phyloP scores from a whole-genome alignment of 2,888 invertebrate genomes.

The Habroteleia sp. region DNA sequence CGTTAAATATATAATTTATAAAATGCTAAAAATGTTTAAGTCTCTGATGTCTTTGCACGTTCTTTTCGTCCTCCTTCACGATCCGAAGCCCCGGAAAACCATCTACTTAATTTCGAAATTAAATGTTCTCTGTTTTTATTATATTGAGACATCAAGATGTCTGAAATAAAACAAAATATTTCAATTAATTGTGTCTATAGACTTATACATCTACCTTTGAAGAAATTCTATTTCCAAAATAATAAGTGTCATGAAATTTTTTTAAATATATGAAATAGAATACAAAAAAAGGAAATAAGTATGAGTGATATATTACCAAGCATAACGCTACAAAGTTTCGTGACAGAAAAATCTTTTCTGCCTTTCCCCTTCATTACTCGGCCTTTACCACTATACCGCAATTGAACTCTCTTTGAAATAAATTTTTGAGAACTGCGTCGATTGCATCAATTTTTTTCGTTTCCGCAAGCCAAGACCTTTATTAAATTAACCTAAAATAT shows the following conservation, averaged over 20 bases:
- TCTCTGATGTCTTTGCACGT: no score
- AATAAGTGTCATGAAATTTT: background rate
- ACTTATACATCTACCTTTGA: no score
- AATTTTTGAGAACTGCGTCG: background rate
- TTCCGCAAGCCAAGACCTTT: no score
- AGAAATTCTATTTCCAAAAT: no score
- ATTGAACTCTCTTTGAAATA: conserved; percentile 1
- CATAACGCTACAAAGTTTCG: conserved; percentile 1
- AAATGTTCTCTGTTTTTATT: background rate
- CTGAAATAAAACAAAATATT: background rate
- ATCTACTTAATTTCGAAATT: background rate
- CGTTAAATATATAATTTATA: no score
- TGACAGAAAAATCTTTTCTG: conserved; percentile 13
- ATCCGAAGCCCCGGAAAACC: conserved; percentile 1
- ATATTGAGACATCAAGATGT: background rate
- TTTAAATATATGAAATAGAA: background rate
- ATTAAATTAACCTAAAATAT: no score
- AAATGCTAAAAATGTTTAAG: no score
- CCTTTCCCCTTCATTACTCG: conserved; percentile 13
- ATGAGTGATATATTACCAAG: no score
- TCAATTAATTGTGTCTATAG: no score
- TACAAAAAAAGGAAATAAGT: no score
- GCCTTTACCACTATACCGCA: conserved; percentile 12
- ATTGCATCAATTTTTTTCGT: no score
- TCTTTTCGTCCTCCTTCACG: background rate